Evolutionary conservation across 1,140 invertebrate species (phyloP), one percentile per base, ranked within the genome.

Genomic region (Metaphire vulgaris): DNA sequence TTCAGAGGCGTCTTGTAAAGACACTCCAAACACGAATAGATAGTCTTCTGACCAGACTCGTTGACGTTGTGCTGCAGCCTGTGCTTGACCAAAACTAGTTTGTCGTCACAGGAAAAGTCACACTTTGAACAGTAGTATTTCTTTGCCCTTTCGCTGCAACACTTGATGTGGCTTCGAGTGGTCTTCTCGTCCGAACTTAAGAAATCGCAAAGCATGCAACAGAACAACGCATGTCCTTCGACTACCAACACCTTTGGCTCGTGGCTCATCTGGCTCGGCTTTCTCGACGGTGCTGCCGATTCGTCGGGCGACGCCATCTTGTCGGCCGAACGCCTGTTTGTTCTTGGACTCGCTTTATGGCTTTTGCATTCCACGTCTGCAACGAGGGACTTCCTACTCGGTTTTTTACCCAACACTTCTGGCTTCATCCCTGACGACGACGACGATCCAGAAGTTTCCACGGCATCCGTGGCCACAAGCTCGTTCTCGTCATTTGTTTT

Each of bases 1-100:
- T 94, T 94, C 87, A 95, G 94, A 2, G 94, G 92, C 12, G 94
- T 96, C 72, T 92, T 90, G 84, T 97, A 98, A 81, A 95, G 93
- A 86, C 95, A 98, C 82, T 92, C 91, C 68, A 91, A 91, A 86
- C 95, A 98, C 84, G 96, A 79, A 41, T 80, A 80, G 2, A 80
- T 71, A 1, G 41, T 34, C 33, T 71, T 33, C n/a, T 71, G 69
- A 1, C 41, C 34, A n/a, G 41, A 28, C 32, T 31, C 33, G 69
- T 71, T 29, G 56, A 34, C 21, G n/a, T 29, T 1, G 32, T 34
- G 12, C 14, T 73, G 16, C 15, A 29, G n/a, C 30, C 28, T 73
- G 41, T 73, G 32, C 56, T 73, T 73, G n/a, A 34, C 33, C 33
- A 33, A 31, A 73, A 41, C 32, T 31, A 21, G 32, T 28, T 34